Base-by-base conservation (phyloP, 2,797 vertebrate genomes). In the Helostoma temminkii region DNA sequence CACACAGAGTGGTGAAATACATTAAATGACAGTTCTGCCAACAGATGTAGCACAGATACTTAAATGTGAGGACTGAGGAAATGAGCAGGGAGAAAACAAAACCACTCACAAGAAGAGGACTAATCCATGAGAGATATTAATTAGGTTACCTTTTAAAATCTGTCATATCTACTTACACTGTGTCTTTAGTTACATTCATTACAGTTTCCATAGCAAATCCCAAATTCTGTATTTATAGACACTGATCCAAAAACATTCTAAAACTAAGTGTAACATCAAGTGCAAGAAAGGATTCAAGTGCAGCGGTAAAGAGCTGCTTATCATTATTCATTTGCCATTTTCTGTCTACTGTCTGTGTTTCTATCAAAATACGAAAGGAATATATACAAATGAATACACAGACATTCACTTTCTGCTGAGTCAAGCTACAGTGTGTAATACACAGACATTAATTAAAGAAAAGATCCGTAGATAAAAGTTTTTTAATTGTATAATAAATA, bases 1-100 rank as follows among this genome's bases (percentile, higher is more conserved):
- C 71, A 55, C 28, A 72, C 21, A 52, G 59, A 59, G 43, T 36
- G 8, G n/a, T 28, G 74, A 65, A 57, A 63, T 65, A 39, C 47
- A 67, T 24, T 11, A 48, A n/a, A 56, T 48, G 41, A 39, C 68
- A 43, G n/a, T n/a, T n/a, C n/a, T n/a, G n/a, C n/a, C n/a, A n/a
- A n/a, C n/a, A n/a, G n/a, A n/a, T 63, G 52, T 55, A 53, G 15
- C 55, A 45, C 55, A 66, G 32, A 55, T 58, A 49, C 5, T 67
- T 61, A 64, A 39, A 67, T 37, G 5, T 64, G 41, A 55, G 61
- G 22, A 37, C 45, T 55, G 42, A 48, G 49, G 43, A 76, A 78
- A 60, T 60, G 54, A 73, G n/a, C n/a, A n/a, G n/a, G n/a, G n/a
- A n/a, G n/a, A n/a, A n/a, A n/a, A n/a, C n/a, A n/a, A 77, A 65